Evolutionary conservation across 2,888 invertebrate species (phyloP), one percentile per base, ranked within the genome.

Genomic region (Nomada fabriciana): DNA sequence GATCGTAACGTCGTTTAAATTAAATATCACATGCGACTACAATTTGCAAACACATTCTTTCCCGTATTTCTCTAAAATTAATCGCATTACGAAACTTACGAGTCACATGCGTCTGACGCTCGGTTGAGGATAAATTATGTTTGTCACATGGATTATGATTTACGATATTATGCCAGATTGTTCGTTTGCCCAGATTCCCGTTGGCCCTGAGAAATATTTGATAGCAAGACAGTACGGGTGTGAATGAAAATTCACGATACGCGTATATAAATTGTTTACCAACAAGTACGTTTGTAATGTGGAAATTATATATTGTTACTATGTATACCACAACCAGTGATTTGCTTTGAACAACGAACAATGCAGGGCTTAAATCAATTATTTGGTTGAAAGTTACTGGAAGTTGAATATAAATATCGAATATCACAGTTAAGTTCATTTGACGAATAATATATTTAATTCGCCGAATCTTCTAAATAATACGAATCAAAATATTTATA

Each of bases 41-140:
- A 23, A 10, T 47, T 25, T 47, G 13, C 1, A 47, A 47, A 59
- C 36, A 59, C 43, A 25, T 69, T 15, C 20, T 74, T n/a, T 20
- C 29, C 4, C 50, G 59, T 59, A 50, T 50, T 67, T 43, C 15
- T 61, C 43, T 29, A 20, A 20, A 64, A 42, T 60, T 65, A 72
- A 43, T 59, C 18, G 29, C 23, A 23, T 72, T 72, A 72, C 64
- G 64, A 64, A 60, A 65, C 18, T 13, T 29, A 42, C 65, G 29
- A 47, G 65, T 65, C 65, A 23, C 20, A 59, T 29, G 59, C 52
- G 25, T n/a, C 0, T 42, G 18, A 9, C n/a, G 53, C 23, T 53
- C 50, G n/a, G 5, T 57, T 52, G 52, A 29, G 18, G 43, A 75
- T 69, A 59, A 59, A 75, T 79, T 75, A 59, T 59, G 20, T 59